Conservation (phyloP, 2,797 vertebrate genomes). For the Hemitrygon akajei region DNA sequence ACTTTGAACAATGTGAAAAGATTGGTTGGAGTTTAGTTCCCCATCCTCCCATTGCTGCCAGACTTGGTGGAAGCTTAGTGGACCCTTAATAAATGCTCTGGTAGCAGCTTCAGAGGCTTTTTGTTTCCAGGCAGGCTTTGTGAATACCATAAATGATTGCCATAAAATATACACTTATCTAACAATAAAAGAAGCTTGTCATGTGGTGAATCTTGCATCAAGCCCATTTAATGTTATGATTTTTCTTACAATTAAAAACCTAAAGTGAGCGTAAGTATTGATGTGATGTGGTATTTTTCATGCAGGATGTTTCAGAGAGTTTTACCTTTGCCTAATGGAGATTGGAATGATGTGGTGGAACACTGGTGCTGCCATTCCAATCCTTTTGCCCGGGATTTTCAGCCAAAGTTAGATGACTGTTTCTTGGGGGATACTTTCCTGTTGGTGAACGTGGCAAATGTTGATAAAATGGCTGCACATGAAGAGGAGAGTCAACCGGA, state of each 20-base stretch:
- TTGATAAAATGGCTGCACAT: constrained; percentile 49
- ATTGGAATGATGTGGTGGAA: constrained; percentile 84
- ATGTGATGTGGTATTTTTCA: neutral
- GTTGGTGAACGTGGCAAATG: constrained; percentile 62
- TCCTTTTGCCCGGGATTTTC: constrained; percentile 76
- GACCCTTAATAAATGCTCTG: too few species aligned
- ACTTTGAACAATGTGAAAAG: neutral
- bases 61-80: too few species aligned
- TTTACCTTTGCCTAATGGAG: constrained; percentile 80
- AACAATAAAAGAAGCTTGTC: neutral
- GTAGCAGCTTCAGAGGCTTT: too few species aligned
- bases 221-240: neutral
- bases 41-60: too few species aligned
- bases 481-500: constrained; percentile 45
- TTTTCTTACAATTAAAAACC: neutral
- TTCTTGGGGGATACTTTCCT: constrained; percentile 81
- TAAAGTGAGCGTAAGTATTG: too few species aligned
- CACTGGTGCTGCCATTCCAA: constrained; percentile 95
- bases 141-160: neutral
- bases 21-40: neutral
- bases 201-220: neutral
- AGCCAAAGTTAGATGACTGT: constrained; percentile 76
- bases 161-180: neutral
- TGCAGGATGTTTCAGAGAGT: constrained; percentile 74
- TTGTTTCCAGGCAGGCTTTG: too few species aligned